These are phyloP conservation scores for Apaloderma vittatum DNA, from an alignment of 2,113 vertebrate species.

Conservation along the genomic window DNA sequence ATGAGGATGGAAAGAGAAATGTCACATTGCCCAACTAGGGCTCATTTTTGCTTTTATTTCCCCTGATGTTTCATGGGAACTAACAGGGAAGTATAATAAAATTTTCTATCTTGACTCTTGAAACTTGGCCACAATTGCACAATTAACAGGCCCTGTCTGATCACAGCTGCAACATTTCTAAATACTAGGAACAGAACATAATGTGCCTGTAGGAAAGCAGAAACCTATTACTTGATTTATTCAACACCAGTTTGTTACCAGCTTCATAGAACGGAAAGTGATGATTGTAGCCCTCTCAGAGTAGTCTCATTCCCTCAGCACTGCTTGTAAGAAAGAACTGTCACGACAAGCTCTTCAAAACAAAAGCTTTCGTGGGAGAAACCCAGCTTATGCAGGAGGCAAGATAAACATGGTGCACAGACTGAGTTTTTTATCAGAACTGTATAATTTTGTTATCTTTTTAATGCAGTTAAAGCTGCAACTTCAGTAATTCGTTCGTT, in stretches of 20 bases:
- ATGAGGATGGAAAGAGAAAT: background rate
- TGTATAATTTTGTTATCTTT: background rate
- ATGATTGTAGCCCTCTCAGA: background rate
- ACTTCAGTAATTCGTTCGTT: background rate
- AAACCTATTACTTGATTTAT: background rate
- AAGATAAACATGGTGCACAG: background rate
- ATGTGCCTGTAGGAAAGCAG: background rate
- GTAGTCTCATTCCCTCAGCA: background rate
- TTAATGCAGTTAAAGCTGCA: background rate
- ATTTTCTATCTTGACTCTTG: conserved; percentile 42
- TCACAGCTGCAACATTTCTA: conserved; percentile 41
- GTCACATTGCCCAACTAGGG: background rate
- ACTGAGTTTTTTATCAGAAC: background rate
- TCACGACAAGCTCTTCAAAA: background rate
- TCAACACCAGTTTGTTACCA: conserved; percentile 1
- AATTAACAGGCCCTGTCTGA: conserved; percentile 23
- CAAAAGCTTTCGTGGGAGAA: background rate
- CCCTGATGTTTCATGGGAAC: conserved; percentile 6
- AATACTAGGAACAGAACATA: conserved; percentile 13
- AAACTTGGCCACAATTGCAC: conserved; percentile 25
- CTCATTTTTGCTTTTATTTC: conserved; percentile 10
- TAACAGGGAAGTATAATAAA: background rate
- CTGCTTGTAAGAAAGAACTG: background rate
- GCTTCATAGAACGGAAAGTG: background rate
- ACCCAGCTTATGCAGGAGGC: background rate